Conservation (phyloP, 2,888 invertebrate genomes). For the Diarsia rubi region DNA sequence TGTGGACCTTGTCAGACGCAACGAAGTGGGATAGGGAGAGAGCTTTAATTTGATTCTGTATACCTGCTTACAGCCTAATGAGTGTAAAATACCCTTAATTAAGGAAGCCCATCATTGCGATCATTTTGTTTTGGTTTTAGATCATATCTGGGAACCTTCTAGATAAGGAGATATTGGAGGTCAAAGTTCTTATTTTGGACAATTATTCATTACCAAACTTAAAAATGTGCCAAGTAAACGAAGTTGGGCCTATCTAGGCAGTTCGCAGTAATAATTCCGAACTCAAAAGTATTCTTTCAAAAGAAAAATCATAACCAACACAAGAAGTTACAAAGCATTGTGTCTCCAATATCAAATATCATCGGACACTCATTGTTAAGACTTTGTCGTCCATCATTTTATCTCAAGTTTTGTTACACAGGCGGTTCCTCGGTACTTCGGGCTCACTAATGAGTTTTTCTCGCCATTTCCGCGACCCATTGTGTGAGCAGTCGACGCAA, state of each 20-base stretch:
- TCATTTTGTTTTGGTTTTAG: no score
- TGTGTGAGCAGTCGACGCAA: slow-evolving; percentile 50
- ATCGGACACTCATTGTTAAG: slow-evolving; percentile 34
- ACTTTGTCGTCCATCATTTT: slow-evolving; percentile 56
- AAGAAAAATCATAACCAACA: slow-evolving; percentile 19
- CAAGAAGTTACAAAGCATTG: slow-evolving; percentile 37
- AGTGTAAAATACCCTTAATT: no score
- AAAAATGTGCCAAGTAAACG: neutral
- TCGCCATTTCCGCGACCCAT: slow-evolving; percentile 59
- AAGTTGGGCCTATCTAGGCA: neutral
- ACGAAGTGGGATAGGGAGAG: neutral
- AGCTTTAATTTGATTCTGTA: neutral
- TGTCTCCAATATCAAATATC: slow-evolving; percentile 41
- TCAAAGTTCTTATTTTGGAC: no score
- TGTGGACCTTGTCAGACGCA: neutral
- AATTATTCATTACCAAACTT: neutral
- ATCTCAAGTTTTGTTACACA: slow-evolving; percentile 58
- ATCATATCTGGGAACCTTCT: no score
- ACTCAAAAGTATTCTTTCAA: neutral
- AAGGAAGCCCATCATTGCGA: no score
- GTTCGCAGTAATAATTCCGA: neutral
- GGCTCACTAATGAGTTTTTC: slow-evolving; percentile 67
- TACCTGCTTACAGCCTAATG: no score
- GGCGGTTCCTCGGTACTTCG: slow-evolving; percentile 44
- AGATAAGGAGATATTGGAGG: no score